phyloP scores from a whole-genome alignment of 2,113 vertebrate species.

The Perognathus longimembris region DNA sequence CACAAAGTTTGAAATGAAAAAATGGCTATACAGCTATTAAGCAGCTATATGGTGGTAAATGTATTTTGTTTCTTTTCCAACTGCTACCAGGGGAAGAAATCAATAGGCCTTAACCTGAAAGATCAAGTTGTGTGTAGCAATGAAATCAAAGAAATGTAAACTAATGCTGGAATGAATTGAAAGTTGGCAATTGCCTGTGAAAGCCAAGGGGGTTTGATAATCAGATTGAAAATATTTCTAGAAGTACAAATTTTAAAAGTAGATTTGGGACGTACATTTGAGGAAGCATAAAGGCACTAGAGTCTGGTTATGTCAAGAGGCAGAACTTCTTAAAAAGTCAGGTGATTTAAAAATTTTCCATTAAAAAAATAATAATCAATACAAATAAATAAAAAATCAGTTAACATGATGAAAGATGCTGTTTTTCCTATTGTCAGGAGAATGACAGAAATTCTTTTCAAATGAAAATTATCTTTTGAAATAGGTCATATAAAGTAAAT shows the following conservation, averaged over 20 bases:
- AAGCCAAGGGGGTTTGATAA: background rate
- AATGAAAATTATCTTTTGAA: background rate
- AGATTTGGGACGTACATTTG: too few relatives aligned
- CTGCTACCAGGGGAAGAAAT: background rate
- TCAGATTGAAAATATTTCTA: constrained; percentile 27
- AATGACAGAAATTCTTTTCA: background rate
- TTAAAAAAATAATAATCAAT: constrained; percentile 34
- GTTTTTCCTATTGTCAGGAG: background rate
- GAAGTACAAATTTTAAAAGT: constrained; percentile 38
- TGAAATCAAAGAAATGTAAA: constrained; percentile 49
- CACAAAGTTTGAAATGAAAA: constrained; percentile 20
- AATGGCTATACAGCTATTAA: constrained; percentile 14
- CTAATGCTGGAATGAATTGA: constrained; percentile 3
- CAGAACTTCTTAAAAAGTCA: constrained; percentile 56
- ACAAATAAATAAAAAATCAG: background rate
- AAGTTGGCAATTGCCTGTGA: constrained; percentile 62
- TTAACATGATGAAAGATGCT: too few relatives aligned
- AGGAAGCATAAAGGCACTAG: background rate
- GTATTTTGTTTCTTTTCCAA: constrained; percentile 61
- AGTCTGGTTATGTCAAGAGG: constrained; percentile 35
- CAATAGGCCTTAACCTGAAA: constrained; percentile 55
- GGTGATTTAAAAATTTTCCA: constrained; percentile 65
- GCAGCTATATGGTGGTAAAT: constrained; percentile 50
- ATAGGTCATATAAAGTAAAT: background rate
- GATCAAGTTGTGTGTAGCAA: constrained; percentile 43